Evolutionary conservation across 2,888 invertebrate genomes (phyloP).

Genomic region (Drosophila subsilvestris): DNA sequence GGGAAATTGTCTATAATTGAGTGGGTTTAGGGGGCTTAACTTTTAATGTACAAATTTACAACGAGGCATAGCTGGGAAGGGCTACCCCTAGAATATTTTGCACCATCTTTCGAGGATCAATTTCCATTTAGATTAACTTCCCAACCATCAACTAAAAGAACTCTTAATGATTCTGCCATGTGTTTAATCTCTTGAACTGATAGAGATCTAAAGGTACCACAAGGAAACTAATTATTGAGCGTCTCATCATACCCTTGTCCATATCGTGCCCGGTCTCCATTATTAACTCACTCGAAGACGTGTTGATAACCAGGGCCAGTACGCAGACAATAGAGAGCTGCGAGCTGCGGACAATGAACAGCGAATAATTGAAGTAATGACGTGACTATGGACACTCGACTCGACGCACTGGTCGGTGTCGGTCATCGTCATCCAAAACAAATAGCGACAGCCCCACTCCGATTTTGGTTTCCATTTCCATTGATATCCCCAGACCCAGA

Average conservation of each 20-base stretch:
- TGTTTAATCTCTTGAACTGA: neutral
- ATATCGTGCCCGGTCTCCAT: constrained; percentile 68
- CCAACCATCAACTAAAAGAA: too few species aligned
- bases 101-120: neutral
- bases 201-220: neutral
- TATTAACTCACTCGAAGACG: constrained; percentile 68
- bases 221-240: neutral
- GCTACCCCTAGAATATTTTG: neutral
- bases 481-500: constrained; percentile 1
- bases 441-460: constrained; percentile 22
- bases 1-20: neutral
- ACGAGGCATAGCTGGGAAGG: too few species aligned
- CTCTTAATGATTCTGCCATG: neutral
- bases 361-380: constrained; percentile 76
- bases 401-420: constrained; percentile 39
- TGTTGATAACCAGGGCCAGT: constrained; percentile 67
- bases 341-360: constrained; percentile 45
- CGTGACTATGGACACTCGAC: constrained; percentile 75
- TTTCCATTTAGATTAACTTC: neutral
- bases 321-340: constrained; percentile 45
- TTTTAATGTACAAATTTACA: too few species aligned
- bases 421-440: constrained; percentile 21
- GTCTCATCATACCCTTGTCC: constrained; percentile 18
- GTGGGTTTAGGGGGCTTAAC: too few species aligned
- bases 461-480: constrained; percentile 19